Percentiles rank a stretch among this genome's conserved stretches.
These are phyloP conservation scores for Pangasius larnaudii DNA, from an alignment of 2,797 vertebrate genomes.

Conservation along the genomic window DNA sequence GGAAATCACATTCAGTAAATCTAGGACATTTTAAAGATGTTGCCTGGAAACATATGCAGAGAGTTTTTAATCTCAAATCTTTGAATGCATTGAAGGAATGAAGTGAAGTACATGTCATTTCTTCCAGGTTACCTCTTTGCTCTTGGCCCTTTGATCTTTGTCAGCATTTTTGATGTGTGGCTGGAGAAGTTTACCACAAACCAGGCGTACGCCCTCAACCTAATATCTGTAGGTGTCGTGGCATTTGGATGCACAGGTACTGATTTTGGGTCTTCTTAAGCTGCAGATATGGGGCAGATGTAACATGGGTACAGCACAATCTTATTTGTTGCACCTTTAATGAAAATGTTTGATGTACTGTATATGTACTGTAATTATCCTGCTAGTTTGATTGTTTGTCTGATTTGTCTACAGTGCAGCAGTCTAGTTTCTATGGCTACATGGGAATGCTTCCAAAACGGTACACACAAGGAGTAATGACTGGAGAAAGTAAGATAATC, in stretches of 20 bases:
- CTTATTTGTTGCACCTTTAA: background rate
- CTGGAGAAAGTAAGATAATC: slow-evolving; percentile 72
- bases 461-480: slow-evolving; percentile 99
- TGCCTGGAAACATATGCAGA: background rate
- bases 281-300: background rate
- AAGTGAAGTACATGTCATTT: slow-evolving; percentile 12
- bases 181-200: slow-evolving; percentile 86
- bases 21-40: background rate
- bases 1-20: background rate
- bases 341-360: slow-evolving; percentile 30
- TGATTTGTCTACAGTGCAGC: slow-evolving; percentile 86
- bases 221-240: slow-evolving; percentile 91
- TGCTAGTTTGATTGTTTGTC: slow-evolving; percentile 44
- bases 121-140: slow-evolving; percentile 89
- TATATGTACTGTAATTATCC: slow-evolving; percentile 39
- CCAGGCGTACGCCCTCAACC: slow-evolving; percentile 90
- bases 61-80: background rate
- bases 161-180: slow-evolving; percentile 94
- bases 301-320: background rate
- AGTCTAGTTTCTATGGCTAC: slow-evolving; percentile 99
- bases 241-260: slow-evolving; percentile 98
- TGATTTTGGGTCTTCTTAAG: slow-evolving; percentile 15
- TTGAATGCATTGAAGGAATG: background rate
- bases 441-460: slow-evolving; percentile 97
- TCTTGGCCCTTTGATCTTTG: slow-evolving; percentile 90